Base-by-base conservation (phyloP, 1,140 invertebrate genomes). In the Bradynema listronoti region DNA sequence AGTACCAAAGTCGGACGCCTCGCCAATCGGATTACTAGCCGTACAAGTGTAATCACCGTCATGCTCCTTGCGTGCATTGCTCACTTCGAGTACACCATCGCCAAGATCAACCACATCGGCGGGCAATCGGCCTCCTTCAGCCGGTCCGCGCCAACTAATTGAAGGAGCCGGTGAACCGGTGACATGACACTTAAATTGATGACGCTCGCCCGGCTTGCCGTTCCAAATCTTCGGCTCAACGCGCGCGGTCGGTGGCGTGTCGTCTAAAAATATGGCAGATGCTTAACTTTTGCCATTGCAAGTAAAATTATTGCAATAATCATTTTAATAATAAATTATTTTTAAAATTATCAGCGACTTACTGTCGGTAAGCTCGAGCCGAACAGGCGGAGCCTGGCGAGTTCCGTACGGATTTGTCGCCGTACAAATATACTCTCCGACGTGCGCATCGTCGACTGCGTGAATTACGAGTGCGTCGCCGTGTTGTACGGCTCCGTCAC, bases 171-270 rank as follows among this genome's bases (percentile, higher is more conserved):
- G 71, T 42, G 55, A 52, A 47, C 71, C 71, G 33, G 75, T 78
- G 36, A 58, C 56, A 33, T 68, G 56, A 51, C 74, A 77, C 49
- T 64, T 71, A 58, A 77, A 78, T 58, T 77, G 66, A 36, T 77
- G 69, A 9, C 33, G 58, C 6, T 77, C 67, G 19, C 75, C 74
- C 30, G 73, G 71, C 43, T 78, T 58, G 19, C 74, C 74, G 36
- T 77, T 75, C 70, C 76, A 77, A 16, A 78, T 71, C 22, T 77
- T 71, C 14, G 74, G 74, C 39, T 76, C 73, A 7, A 77, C 74
- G 4, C 66, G 56, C 7, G 73, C 74, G 4, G 74, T 78, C 45
- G 75, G 75, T 45, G 74, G 74, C 19, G 58, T 63, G 59, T 76
- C 71, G 22, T 78, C 74, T 75, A 47, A 51, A 75, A 61, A 42